Evolutionary conservation across 1,140 invertebrate genomes (phyloP).

Genomic region (Cydia amplana): DNA sequence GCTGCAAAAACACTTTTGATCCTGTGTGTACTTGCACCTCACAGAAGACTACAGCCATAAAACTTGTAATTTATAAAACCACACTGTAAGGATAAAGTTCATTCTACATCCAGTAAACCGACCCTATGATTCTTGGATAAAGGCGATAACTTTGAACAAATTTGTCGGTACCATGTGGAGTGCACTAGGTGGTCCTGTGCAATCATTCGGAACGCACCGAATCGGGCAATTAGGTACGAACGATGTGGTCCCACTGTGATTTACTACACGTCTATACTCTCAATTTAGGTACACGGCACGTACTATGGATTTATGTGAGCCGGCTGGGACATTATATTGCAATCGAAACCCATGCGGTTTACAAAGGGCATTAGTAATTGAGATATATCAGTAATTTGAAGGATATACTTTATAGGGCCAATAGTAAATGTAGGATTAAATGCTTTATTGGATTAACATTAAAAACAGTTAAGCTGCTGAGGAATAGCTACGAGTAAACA

Average conservation of each 20-base stretch:
- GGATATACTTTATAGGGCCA: neutral
- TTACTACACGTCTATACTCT: conserved; percentile 24
- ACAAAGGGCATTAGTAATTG: conserved; percentile 6
- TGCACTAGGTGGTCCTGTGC: conserved; percentile 19
- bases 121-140: too few relatives aligned
- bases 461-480: neutral
- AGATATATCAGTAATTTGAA: conserved; percentile 5
- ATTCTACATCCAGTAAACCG: too few relatives aligned
- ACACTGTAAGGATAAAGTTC: too few relatives aligned
- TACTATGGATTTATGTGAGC: conserved; percentile 22
- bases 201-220: conserved; percentile 24
- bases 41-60: too few relatives aligned
- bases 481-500: too few relatives aligned
- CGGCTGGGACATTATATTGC: conserved; percentile 28
- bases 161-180: neutral
- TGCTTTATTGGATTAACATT: neutral
- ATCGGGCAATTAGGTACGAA: conserved; percentile 32
- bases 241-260: conserved; percentile 19
- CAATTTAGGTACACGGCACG: conserved; percentile 4
- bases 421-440: neutral
- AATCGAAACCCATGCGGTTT: conserved; percentile 18
- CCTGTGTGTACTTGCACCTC: too few relatives aligned
- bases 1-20: too few relatives aligned
- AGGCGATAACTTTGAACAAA: neutral
- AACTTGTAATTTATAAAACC: too few relatives aligned